Conservation (phyloP, 2,113 vertebrate species). For the Podarcis raffonei region DNA sequence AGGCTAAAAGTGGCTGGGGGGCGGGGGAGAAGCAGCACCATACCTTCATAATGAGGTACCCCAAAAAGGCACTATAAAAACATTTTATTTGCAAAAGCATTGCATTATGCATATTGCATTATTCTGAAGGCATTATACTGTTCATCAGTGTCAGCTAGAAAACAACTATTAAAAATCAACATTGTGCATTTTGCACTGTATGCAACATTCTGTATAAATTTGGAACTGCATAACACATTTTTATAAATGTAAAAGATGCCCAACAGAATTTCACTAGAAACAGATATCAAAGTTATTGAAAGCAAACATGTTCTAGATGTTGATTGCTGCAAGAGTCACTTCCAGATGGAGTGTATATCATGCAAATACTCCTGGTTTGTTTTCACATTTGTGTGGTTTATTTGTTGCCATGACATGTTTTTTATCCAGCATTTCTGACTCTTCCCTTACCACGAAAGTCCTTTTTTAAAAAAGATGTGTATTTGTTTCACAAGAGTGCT, state of each 20-base stretch:
- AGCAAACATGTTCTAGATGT: not conserved
- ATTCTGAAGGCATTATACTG: too few relatives aligned
- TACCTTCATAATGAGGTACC: not conserved
- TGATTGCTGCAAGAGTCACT: not conserved
- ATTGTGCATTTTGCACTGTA: not conserved
- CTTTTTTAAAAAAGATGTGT: too few relatives aligned
- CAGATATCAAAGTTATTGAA: not conserved
- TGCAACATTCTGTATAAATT: too few relatives aligned
- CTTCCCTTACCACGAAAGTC: too few relatives aligned
- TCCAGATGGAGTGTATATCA: too few relatives aligned
- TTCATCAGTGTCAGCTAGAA: not conserved
- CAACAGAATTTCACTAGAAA: not conserved
- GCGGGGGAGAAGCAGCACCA: not conserved
- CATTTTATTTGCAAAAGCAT: accelerated
- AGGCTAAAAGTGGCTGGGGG: not conserved
- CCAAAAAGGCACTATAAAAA: not conserved
- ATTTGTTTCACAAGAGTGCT: too few relatives aligned
- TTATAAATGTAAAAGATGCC: not conserved
- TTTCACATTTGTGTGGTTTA: too few relatives aligned
- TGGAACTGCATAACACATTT: not conserved
- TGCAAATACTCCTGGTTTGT: too few relatives aligned
- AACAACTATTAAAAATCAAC: not conserved
- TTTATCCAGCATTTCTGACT: too few relatives aligned
- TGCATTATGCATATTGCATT: not conserved
- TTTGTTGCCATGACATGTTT: too few relatives aligned